Evolutionary conservation across 2,888 invertebrate genomes (phyloP).

Genomic region (Acronicta alni): DNA sequence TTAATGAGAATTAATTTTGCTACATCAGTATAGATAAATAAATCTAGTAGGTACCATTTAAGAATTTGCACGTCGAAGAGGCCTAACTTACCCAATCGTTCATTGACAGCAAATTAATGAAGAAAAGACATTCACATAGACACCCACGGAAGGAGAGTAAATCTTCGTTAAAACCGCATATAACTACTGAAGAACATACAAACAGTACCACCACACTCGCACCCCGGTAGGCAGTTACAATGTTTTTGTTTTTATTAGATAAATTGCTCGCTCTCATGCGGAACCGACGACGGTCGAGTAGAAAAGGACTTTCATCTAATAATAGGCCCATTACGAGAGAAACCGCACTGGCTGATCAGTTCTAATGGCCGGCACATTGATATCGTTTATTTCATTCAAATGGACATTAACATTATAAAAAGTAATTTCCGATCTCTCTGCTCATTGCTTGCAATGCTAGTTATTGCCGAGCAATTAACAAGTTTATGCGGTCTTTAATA

Average conservation of each 20-base stretch:
- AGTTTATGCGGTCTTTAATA: constrained; percentile 12
- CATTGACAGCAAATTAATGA: no score
- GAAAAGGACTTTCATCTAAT: constrained; percentile 68
- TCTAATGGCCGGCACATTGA: constrained; percentile 37
- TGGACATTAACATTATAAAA: constrained; percentile 31
- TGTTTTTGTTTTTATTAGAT: constrained; percentile 37
- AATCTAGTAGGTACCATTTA: no score
- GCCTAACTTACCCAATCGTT: no score
- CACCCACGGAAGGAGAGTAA: no score
- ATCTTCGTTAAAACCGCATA: no score
- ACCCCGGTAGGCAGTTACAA: constrained; percentile 10
- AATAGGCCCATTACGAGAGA: constrained; percentile 61
- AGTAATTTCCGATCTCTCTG: constrained; percentile 33
- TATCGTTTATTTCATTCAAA: constrained; percentile 49
- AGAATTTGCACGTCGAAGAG: no score
- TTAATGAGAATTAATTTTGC: no score
- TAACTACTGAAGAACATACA: background rate
- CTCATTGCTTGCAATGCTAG: background rate
- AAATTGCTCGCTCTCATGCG: constrained; percentile 50
- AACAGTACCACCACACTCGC: constrained; percentile 7
- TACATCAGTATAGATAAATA: no score
- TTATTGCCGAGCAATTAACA: constrained; percentile 20
- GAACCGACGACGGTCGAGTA: constrained; percentile 50
- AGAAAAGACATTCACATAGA: no score
- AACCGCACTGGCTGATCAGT: constrained; percentile 54